Base-by-base conservation (phyloP, 1,140 invertebrate genomes). In the Proctacanthus coquilletti region DNA sequence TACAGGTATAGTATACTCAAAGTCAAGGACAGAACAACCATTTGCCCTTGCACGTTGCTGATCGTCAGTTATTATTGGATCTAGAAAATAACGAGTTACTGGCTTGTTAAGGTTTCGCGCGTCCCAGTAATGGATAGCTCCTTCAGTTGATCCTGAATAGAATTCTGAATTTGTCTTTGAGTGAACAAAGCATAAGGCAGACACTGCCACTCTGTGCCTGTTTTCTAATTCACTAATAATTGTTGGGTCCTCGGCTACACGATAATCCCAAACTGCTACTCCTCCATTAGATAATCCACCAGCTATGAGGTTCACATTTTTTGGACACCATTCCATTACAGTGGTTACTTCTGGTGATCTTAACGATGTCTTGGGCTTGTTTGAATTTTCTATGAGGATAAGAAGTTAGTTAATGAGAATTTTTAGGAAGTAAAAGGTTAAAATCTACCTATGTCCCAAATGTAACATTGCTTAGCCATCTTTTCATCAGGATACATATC, bases 41-140 rank as follows among this genome's bases (percentile, higher is more conserved):
- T 77, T 72, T 10, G 82, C 72, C 37, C 75, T 72, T 20, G 64
- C 60, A 10, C 76, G 55, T 18, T 63, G 62, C 45, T 77, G 75
- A 18, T 75, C 64, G 45, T 79, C 69, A n/a, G 60, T 64, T 44
- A 74, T 72, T 2, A 61, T 50, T 34, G 78, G 63, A 54, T 84
- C 81, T 8, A 89, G 56, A 9, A 82, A 70, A 5, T 89, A 53
- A 34, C 71, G 72, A 50, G 88, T 82, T 20, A 74, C 66, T 1
- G 83, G 79, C 50, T 72, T 65, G 11, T 71, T 68, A 21, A 91
- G 53, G 52, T 89, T 81, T 38, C 86, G 64, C 2, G 66, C 74
- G 60, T 93, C 87, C 87, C 87, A 92, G 66, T 75, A 78, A 40
- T 74, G 65, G 39, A 84, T 74, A 53, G 82, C 77, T 6, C 88